phyloP scores from a whole-genome alignment of 2,888 invertebrate genomes.

The Idaea biselata region DNA sequence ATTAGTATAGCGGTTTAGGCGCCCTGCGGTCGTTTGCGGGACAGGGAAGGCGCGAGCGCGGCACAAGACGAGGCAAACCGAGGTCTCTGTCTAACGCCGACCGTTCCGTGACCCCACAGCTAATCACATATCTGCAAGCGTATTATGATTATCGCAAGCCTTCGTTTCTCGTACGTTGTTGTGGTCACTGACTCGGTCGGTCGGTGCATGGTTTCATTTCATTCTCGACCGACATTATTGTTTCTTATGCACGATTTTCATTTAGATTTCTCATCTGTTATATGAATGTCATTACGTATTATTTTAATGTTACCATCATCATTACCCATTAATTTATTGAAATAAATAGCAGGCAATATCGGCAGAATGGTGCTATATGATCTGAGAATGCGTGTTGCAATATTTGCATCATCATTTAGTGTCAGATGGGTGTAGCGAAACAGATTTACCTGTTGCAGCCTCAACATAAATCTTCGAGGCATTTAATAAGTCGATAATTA shows the following conservation, averaged over 20 bases:
- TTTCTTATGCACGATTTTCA: slow-evolving; percentile 44
- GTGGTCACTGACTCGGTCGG: slow-evolving; percentile 72
- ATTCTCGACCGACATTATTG: slow-evolving; percentile 47
- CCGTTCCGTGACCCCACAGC: slow-evolving; percentile 77
- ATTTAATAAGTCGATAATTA: slow-evolving; percentile 68
- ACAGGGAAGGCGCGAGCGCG: slow-evolving; percentile 48
- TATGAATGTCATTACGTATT: slow-evolving; percentile 29
- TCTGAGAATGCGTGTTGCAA: slow-evolving; percentile 27
- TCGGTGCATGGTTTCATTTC: slow-evolving; percentile 53
- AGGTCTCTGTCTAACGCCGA: slow-evolving; percentile 72
- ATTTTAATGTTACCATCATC: slow-evolving; percentile 23
- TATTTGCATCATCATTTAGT: slow-evolving; percentile 42
- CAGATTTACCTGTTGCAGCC: slow-evolving; percentile 45
- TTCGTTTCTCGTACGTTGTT: slow-evolving; percentile 69
- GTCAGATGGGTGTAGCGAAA: slow-evolving; percentile 47
- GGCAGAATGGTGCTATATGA: slow-evolving; percentile 22
- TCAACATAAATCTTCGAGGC: slow-evolving; percentile 58
- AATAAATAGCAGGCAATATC: slow-evolving; percentile 2
- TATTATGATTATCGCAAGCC: slow-evolving; percentile 77
- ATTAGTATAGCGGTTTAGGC: slow-evolving; percentile 78
- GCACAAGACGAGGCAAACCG: slow-evolving; percentile 44
- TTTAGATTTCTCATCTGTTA: slow-evolving; percentile 33
- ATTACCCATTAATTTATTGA: slow-evolving; percentile 20
- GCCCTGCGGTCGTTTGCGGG: slow-evolving; percentile 72
- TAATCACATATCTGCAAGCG: slow-evolving; percentile 80